Evolutionary conservation across 1,140 invertebrate species (phyloP).

Genomic region (Drosophila sulfurigaster): DNA sequence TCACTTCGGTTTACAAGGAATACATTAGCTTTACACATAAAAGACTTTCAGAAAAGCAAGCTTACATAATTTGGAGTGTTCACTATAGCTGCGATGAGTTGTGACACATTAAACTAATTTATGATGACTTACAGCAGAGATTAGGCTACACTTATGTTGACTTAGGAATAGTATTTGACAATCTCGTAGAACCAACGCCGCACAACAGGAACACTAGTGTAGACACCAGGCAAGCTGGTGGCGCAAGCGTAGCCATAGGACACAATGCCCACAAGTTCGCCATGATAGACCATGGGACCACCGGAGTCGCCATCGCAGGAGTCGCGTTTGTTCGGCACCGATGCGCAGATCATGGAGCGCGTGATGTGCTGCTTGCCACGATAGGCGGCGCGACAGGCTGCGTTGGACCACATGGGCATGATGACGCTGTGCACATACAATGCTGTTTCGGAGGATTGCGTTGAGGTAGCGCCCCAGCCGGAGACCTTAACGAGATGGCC

Average conservation of each 20-base stretch:
- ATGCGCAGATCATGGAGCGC: constrained; percentile 59
- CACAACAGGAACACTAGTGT: constrained; percentile 62
- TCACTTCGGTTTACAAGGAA: too few relatives aligned
- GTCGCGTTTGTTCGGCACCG: constrained; percentile 41
- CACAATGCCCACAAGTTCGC: constrained; percentile 57
- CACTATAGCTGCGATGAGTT: background rate
- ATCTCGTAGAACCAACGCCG: constrained; percentile 51
- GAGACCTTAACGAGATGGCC: constrained; percentile 53
- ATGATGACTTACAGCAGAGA: constrained; percentile 24
- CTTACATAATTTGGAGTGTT: too few relatives aligned
- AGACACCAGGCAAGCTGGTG: constrained; percentile 55
- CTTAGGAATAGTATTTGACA: constrained; percentile 40
- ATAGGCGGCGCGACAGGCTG: constrained; percentile 43
- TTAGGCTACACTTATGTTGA: background rate
- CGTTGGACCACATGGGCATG: constrained; percentile 58
- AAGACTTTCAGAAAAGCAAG: too few relatives aligned
- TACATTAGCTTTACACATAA: too few relatives aligned
- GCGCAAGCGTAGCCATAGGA: constrained; percentile 63
- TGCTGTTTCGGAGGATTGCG: constrained; percentile 40
- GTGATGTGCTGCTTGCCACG: constrained; percentile 48
- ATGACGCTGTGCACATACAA: constrained; percentile 52
- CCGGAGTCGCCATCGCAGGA: constrained; percentile 70
- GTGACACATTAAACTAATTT: constrained; percentile 28
- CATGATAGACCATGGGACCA: constrained; percentile 60
- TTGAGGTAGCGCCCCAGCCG: constrained; percentile 49